Evolutionary conservation across 2,888 invertebrate species (phyloP).

Genomic region (Brachynemurus nebulosus): DNA sequence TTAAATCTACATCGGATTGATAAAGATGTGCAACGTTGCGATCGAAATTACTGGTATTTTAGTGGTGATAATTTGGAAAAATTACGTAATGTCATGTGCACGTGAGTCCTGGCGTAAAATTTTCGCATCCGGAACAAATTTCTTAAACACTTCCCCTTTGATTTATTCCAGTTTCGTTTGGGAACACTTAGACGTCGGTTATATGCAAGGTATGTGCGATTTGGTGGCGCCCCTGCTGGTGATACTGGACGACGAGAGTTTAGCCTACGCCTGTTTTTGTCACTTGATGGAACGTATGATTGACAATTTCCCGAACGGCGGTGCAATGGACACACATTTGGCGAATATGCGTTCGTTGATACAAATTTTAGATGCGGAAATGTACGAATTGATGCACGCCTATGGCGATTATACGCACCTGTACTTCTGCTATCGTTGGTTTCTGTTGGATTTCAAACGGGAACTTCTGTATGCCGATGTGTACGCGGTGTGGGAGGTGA

Average conservation of each 20-base stretch:
- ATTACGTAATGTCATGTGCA: constrained; percentile 89
- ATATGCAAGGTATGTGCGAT: constrained; percentile 98
- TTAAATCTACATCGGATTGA: constrained; percentile 88
- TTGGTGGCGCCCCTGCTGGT: constrained; percentile 85
- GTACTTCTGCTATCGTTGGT: constrained; percentile 77
- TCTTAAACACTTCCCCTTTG: no score
- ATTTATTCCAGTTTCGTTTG: constrained; percentile 70
- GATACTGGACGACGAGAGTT: constrained; percentile 81
- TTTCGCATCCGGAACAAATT: no score
- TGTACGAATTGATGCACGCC: constrained; percentile 88
- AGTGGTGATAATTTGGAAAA: constrained; percentile 81
- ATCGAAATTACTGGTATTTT: constrained; percentile 89
- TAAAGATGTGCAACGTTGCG: constrained; percentile 92
- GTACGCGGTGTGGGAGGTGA: constrained; percentile 89
- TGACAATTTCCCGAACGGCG: constrained; percentile 83
- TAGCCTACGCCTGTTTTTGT: constrained; percentile 83
- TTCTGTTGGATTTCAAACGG: constrained; percentile 88
- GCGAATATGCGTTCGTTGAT: constrained; percentile 86
- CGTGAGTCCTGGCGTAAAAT: no score
- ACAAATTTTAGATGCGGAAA: constrained; percentile 82
- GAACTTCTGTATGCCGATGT: constrained; percentile 88
- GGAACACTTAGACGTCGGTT: constrained; percentile 87
- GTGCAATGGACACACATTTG: constrained; percentile 92
- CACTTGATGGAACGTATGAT: constrained; percentile 82
- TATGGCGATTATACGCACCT: constrained; percentile 95